Percentiles rank a stretch among this genome's conserved stretches.
Conservation (phyloP, 2,888 invertebrate genomes). For the Seira ritae region DNA sequence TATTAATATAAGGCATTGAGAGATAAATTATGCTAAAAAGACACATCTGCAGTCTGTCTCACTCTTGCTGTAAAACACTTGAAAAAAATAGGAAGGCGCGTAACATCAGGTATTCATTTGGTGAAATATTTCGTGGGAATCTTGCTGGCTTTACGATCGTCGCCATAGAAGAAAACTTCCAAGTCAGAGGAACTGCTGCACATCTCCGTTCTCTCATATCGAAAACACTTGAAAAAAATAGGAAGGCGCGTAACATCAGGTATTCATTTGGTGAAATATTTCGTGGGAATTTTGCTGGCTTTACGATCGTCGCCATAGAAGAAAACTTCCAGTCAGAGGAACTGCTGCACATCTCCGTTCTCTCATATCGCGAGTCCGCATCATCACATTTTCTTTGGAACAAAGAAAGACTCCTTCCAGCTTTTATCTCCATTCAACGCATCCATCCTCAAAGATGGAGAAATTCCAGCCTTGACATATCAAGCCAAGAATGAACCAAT, state of each 20-base stretch:
- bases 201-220: not conserved
- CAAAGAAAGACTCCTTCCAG: not conserved
- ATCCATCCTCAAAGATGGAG: not conserved
- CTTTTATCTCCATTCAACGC: not conserved
- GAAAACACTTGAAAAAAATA: too few species aligned
- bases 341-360: too few species aligned
- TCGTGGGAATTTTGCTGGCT: not conserved
- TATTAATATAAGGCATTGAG: not conserved
- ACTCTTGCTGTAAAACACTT: not conserved
- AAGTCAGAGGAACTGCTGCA: not conserved
- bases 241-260: not conserved
- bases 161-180: not conserved
- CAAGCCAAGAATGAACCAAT: constrained; percentile 15
- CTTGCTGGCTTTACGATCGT: not conserved
- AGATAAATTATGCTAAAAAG: constrained; percentile 7
- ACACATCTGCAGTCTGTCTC: constrained; percentile 3
- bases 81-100: not conserved
- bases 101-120: constrained; percentile 3
- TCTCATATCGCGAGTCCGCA: not conserved
- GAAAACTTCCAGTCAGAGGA: not conserved
- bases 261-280: not conserved
- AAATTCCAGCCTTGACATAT: not conserved
- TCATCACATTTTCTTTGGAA: not conserved
- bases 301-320: not conserved
- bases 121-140: not conserved